These are phyloP conservation scores for Oasisia sp. DNA, from an alignment of 2,888 invertebrate genomes.

Conservation along the genomic window DNA sequence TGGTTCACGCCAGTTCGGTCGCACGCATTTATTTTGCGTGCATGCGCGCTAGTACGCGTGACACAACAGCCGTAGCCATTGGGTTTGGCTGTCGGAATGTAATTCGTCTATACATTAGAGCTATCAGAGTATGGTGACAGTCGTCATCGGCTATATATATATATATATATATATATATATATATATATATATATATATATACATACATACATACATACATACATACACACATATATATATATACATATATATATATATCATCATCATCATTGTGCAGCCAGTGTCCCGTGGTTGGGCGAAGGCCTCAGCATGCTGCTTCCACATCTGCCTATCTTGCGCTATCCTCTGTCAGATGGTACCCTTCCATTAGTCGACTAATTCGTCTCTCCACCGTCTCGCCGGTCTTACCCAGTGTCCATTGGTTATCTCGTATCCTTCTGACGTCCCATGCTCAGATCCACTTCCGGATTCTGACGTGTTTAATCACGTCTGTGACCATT, in stretches of 20 bases:
- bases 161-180: constrained; percentile 28
- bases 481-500: too few relatives aligned
- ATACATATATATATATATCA: constrained; percentile 23
- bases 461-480: too few relatives aligned
- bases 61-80: neutral
- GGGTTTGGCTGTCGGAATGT: neutral
- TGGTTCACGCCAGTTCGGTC: neutral
- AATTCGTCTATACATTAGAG: neutral
- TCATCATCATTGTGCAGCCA: too few relatives aligned
- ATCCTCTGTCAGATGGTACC: too few relatives aligned
- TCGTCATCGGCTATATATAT: neutral
- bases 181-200: constrained; percentile 22
- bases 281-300: too few relatives aligned
- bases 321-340: too few relatives aligned
- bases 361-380: too few relatives aligned
- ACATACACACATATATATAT: constrained; percentile 19
- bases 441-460: too few relatives aligned
- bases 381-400: too few relatives aligned
- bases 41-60: neutral
- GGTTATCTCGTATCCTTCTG: too few relatives aligned
- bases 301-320: too few relatives aligned
- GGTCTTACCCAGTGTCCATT: too few relatives aligned
- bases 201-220: constrained; percentile 24
- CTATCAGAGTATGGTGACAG: neutral
- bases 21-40: neutral